Percentiles rank a stretch among this genome's conserved stretches.
Evolutionary conservation across 2,113 vertebrate genomes (phyloP).

Genomic region (Pollachius pollachius): DNA sequence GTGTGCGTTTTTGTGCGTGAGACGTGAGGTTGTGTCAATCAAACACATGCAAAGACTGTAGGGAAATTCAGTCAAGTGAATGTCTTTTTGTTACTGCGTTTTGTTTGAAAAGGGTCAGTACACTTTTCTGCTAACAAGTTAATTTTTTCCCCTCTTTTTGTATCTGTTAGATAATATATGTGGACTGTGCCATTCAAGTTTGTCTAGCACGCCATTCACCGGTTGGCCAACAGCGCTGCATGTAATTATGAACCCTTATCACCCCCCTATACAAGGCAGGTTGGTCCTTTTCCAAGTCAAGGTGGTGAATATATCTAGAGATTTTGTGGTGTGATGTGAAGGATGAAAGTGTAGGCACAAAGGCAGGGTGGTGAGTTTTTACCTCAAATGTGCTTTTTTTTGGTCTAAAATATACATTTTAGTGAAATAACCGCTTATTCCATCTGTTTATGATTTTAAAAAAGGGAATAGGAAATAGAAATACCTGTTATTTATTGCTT

Average conservation of each 20-base stretch:
- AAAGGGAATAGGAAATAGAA: constrained; percentile 31
- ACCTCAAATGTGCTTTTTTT: constrained; percentile 38
- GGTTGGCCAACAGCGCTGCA: constrained; percentile 39
- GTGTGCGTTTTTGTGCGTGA: constrained; percentile 13
- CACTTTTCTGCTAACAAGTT: constrained; percentile 6
- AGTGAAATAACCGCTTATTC: constrained; percentile 4
- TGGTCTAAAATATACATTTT: constrained; percentile 2
- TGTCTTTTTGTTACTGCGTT: constrained; percentile 29
- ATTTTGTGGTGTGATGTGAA: constrained; percentile 20
- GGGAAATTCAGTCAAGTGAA: constrained; percentile 21
- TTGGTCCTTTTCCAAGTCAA: too few relatives aligned
- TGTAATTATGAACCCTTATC: constrained; percentile 31
- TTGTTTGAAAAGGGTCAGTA: constrained; percentile 37
- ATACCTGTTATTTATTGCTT: constrained; percentile 46
- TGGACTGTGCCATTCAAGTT: constrained; percentile 35
- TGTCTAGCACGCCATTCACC: constrained; percentile 5
- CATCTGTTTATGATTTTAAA: constrained; percentile 14
- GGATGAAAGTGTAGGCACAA: constrained; percentile 4
- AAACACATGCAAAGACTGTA: constrained; percentile 27
- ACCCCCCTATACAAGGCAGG: not conserved
- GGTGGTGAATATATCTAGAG: too few relatives aligned
- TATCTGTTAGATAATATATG: constrained; percentile 6
- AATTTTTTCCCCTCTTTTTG: not conserved
- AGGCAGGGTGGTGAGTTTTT: constrained; percentile 39
- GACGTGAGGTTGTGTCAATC: not conserved